phyloP scores from a whole-genome alignment of 2,113 vertebrate species.

The Leiothrix lutea region DNA sequence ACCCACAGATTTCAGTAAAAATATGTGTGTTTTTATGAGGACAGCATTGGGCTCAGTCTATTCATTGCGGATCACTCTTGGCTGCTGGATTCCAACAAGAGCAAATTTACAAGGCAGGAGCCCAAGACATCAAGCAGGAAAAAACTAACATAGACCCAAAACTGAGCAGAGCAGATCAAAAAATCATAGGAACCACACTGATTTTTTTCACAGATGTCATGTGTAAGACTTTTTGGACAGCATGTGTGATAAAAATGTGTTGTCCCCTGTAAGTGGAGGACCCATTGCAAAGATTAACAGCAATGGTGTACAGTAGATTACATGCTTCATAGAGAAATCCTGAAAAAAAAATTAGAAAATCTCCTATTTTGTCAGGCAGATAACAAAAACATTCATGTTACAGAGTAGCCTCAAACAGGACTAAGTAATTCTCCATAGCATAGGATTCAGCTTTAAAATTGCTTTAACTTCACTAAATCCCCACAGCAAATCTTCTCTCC shows the following conservation, averaged over 20 bases:
- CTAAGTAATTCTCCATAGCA: neutral
- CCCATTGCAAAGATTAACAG: neutral
- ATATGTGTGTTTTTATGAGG: too few species aligned
- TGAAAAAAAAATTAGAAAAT: neutral
- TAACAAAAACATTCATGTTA: neutral
- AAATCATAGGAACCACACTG: neutral
- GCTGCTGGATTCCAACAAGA: neutral
- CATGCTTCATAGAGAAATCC: neutral
- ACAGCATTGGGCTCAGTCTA: neutral
- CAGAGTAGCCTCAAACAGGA: neutral
- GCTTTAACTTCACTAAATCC: neutral
- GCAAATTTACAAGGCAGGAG: neutral
- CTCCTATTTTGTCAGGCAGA: neutral
- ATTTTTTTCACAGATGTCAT: neutral
- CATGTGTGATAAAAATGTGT: neutral
- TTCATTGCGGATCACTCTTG: neutral
- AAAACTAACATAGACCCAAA: neutral
- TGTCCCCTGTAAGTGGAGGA: neutral
- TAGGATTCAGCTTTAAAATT: neutral
- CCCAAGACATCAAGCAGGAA: neutral
- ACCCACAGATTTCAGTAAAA: neutral
- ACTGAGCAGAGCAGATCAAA: neutral
- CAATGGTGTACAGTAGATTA: neutral
- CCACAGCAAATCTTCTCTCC: neutral
- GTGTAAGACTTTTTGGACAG: neutral